Base-by-base conservation (phyloP, 2,888 invertebrate genomes). In the Ferdinandea cuprea region DNA sequence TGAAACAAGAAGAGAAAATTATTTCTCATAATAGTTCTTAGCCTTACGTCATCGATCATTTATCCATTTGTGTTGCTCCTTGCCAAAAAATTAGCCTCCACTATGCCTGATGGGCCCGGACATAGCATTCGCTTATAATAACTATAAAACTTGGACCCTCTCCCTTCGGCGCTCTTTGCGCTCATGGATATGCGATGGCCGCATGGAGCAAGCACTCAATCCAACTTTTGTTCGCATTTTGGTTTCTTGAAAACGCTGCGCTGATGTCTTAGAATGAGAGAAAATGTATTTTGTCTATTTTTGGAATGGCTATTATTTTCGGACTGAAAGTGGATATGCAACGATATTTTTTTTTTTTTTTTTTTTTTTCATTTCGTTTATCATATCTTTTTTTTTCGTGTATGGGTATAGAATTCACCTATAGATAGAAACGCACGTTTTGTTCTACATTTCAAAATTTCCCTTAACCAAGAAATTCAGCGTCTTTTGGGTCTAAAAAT, bases 261-360 rank as follows among this genome's bases (percentile, higher is more conserved):
- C 32, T 68, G 50, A 50, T 44, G 37, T 25, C n/a, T 71, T 61
- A 50, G 30, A 52, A 52, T 9, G 58, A 74, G 71, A 71, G 69
- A 63, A 65, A 72, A 61, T 79, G 56, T 46, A 54, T 81, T 81
- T 77, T 76, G 77, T 76, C 81, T 84, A 84, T 84, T 84, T 84
- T 84, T 68, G 84, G 84, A 84, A 79, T 79, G 65, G 46, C 79
- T 69, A 84, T 79, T 84, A 84, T 84, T 79, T 79, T 84, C 69
- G 73, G 79, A 74, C 73, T 58, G 84, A 79, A 84, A 84, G 79
- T 79, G 69, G 84, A 84, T 84, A 84, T 84, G 83, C 83, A 83
- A 50, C 78, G 25, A 44, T 44, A 48, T 54, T 56, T 30, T 44
- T 35, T 50, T 15, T 32, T 40, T 54, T 28, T 44, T 40, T 61